These are phyloP conservation scores for Ptilodon capucinus DNA, from an alignment of 2,888 invertebrate genomes.

Conservation along the genomic window DNA sequence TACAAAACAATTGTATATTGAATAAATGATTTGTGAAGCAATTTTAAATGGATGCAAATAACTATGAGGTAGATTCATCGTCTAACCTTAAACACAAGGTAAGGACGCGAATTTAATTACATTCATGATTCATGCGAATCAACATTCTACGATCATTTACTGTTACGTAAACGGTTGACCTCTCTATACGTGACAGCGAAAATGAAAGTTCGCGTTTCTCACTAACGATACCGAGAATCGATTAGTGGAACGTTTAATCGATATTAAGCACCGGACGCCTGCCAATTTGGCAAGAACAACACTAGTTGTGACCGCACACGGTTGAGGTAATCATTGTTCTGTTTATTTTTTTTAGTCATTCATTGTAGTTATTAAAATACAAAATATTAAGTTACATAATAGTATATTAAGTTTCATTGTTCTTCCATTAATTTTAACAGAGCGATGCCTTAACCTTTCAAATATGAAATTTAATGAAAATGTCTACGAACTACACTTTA, in stretches of 20 bases:
- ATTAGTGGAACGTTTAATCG: constrained; percentile 23
- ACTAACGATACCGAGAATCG: constrained; percentile 2
- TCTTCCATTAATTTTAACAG: constrained; percentile 69
- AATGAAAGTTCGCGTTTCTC: constrained; percentile 29
- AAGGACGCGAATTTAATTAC: constrained; percentile 17
- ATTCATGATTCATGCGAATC: constrained; percentile 24
- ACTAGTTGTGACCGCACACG: constrained; percentile 40
- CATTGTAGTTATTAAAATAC: constrained; percentile 44
- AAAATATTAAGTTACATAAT: constrained; percentile 57
- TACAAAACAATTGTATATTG: too few species aligned
- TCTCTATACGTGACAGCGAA: constrained; percentile 26
- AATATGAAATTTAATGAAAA: constrained; percentile 18
- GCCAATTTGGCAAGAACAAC: constrained; percentile 53
- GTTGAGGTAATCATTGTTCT: constrained; percentile 56
- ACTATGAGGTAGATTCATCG: constrained; percentile 15
- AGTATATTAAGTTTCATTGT: constrained; percentile 64
- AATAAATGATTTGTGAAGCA: too few species aligned
- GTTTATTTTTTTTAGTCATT: constrained; percentile 52
- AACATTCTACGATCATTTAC: constrained; percentile 7
- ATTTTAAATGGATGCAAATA: too few species aligned
- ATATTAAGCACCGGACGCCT: constrained; percentile 44
- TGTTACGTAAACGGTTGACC: constrained; percentile 25
- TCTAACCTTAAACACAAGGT: constrained; percentile 17
- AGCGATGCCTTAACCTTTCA: constrained; percentile 38
- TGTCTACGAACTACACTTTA: not conserved